These are phyloP conservation scores for Pachyramphus minor DNA, from an alignment of 2,113 vertebrate genomes.

Conservation along the genomic window DNA sequence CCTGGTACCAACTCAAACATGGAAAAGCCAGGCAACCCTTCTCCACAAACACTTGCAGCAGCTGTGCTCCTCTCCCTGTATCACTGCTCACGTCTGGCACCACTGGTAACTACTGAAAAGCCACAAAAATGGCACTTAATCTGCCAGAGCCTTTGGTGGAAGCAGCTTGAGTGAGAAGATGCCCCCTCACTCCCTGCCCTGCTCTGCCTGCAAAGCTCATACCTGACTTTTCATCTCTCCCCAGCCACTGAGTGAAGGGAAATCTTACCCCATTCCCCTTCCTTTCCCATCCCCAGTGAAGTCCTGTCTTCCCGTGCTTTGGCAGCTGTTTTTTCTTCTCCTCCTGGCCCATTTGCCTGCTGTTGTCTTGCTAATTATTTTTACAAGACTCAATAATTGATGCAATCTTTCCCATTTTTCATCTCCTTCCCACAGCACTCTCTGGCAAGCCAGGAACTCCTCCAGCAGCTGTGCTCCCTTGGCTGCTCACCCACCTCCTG, in stretches of 20 bases:
- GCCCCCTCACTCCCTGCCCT: background rate
- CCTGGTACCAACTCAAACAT: background rate
- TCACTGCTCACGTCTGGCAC: background rate
- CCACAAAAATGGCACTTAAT: background rate
- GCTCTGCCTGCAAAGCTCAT: background rate
- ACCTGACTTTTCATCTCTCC: background rate
- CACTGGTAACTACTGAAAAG: background rate
- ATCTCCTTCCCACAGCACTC: background rate
- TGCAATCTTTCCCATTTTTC: conserved; percentile 15
- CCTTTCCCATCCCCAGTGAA: background rate
- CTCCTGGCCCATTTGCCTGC: conserved; percentile 38
- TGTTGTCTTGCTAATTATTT: conserved; percentile 44
- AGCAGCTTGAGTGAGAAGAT: background rate
- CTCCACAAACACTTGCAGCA: rapidly evolving
- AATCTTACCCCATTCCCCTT: background rate
- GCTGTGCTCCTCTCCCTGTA: background rate
- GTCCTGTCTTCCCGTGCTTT: background rate
- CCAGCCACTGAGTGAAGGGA: background rate
- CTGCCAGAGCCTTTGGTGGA: background rate
- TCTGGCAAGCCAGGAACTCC: background rate
- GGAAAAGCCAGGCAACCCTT: background rate
- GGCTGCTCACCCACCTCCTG: background rate
- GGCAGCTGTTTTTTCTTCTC: conserved; percentile 18
- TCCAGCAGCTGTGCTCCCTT: conserved; percentile 5
- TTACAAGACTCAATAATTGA: conserved; percentile 38